phyloP scores from a whole-genome alignment of 2,113 vertebrate species.

The Phaethornis superciliosus region DNA sequence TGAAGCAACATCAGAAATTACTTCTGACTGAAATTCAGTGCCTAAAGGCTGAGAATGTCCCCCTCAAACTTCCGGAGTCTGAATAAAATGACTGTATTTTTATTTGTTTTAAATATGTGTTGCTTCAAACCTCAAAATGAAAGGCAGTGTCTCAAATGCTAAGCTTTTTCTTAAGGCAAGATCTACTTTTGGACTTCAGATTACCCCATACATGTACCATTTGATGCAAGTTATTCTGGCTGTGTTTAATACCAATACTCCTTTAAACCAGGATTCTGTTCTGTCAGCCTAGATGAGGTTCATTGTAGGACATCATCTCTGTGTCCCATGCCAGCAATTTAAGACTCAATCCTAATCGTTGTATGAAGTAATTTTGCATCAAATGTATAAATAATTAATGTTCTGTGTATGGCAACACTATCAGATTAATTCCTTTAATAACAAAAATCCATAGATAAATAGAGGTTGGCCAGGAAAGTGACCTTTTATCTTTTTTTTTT shows the following conservation, averaged over 20 bases:
- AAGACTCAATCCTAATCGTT: constrained; percentile 27
- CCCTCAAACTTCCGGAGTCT: constrained; percentile 56
- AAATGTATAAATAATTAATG: constrained; percentile 68
- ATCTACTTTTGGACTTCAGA: not conserved
- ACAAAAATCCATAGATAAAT: constrained; percentile 53
- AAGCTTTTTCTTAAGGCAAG: constrained; percentile 9
- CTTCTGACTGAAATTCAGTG: constrained; percentile 73
- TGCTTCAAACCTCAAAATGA: constrained; percentile 45
- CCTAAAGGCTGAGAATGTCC: constrained; percentile 63
- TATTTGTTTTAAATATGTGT: constrained; percentile 69
- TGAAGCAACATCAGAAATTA: constrained; percentile 70
- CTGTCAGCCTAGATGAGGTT: not conserved
- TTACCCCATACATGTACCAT: not conserved
- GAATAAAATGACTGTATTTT: constrained; percentile 58
- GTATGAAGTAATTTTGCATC: constrained; percentile 23
- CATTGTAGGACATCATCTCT: not conserved
- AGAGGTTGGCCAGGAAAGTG: constrained; percentile 23
- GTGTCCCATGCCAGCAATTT: not conserved
- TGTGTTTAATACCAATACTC: not conserved
- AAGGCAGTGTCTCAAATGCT: constrained; percentile 1
- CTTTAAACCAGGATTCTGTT: not conserved
- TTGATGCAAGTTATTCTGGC: not conserved
- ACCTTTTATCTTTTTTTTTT: constrained; percentile 15
- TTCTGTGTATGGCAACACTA: not conserved
- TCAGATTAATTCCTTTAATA: constrained; percentile 64